Percentiles rank a stretch among this genome's conserved stretches.
These are phyloP conservation scores for Scelioninae gen. 1 DNA, from an alignment of 2,888 invertebrate genomes.

Conservation along the genomic window DNA sequence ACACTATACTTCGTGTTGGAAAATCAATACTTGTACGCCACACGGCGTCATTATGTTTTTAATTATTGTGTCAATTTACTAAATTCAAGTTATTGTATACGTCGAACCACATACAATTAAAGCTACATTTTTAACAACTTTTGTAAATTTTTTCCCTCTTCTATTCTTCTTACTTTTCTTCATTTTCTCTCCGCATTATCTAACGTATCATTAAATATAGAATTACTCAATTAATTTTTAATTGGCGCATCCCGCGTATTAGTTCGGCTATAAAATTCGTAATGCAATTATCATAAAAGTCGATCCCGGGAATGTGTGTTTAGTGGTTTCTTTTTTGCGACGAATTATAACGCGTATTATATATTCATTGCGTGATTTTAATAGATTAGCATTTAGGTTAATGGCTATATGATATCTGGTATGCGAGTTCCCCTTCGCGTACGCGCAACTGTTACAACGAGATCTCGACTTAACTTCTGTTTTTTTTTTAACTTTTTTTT, in stretches of 20 bases:
- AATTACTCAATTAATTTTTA: constrained; percentile 55
- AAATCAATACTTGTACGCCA: constrained; percentile 38
- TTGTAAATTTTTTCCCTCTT: no score
- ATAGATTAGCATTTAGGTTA: constrained; percentile 69
- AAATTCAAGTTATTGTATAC: constrained; percentile 13
- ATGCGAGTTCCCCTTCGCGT: constrained; percentile 37
- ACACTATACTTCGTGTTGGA: constrained; percentile 20
- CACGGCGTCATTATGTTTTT: constrained; percentile 41
- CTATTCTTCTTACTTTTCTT: background rate
- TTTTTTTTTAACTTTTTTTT: no score
- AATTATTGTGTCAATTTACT: constrained; percentile 46
- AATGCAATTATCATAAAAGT: constrained; percentile 55
- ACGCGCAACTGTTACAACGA: constrained; percentile 31
- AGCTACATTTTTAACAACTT: constrained; percentile 14
- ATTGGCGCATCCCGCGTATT: constrained; percentile 33
- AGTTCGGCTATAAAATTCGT: constrained; percentile 31
- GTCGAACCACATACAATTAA: constrained; percentile 18
- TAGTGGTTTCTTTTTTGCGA: constrained; percentile 45
- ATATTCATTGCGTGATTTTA: constrained; percentile 69
- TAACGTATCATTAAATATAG: constrained; percentile 32
- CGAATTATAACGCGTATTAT: constrained; percentile 60
- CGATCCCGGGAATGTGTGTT: constrained; percentile 43
- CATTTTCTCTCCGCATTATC: background rate
- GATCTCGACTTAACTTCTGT: constrained; percentile 14
- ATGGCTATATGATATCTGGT: constrained; percentile 66